Conservation (phyloP, 2,888 invertebrate genomes). For the Eurytoma californica region DNA sequence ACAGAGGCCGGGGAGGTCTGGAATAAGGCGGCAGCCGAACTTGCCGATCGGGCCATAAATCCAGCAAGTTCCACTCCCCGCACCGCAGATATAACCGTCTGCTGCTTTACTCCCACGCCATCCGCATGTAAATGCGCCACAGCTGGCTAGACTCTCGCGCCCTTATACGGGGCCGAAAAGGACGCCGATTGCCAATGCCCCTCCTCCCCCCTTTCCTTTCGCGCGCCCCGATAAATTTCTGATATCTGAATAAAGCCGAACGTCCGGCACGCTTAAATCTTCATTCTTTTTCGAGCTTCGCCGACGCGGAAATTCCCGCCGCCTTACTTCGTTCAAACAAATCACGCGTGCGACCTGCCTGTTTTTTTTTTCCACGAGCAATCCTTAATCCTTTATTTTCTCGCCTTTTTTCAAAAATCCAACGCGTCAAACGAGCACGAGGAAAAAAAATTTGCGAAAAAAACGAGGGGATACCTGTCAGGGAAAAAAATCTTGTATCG, state of each 20-base stretch:
- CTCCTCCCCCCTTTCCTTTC: conserved; percentile 22
- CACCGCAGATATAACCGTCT: conserved; percentile 37
- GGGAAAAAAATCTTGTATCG: neutral
- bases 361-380: neutral
- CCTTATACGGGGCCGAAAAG: neutral
- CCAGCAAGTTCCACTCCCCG: neutral
- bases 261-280: conserved; percentile 44
- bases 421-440: too few species aligned
- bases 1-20: neutral
- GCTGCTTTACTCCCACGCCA: conserved; percentile 12
- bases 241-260: conserved; percentile 39
- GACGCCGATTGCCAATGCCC: conserved; percentile 15
- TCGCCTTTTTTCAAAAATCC: neutral
- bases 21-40: conserved; percentile 7
- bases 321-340: too few species aligned
- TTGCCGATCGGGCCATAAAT: conserved; percentile 34
- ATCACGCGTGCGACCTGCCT: too few species aligned
- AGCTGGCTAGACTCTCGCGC: conserved; percentile 12
- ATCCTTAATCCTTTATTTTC: neutral
- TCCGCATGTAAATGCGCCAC: neutral
- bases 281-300: conserved; percentile 1
- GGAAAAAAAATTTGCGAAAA: neutral
- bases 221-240: conserved; percentile 36
- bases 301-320: neutral
- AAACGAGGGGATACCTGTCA: too few species aligned